Evolutionary conservation across 2,888 invertebrate genomes (phyloP), one percentile per base, ranked within the genome.

Genomic region (Boloria euphrosyne): DNA sequence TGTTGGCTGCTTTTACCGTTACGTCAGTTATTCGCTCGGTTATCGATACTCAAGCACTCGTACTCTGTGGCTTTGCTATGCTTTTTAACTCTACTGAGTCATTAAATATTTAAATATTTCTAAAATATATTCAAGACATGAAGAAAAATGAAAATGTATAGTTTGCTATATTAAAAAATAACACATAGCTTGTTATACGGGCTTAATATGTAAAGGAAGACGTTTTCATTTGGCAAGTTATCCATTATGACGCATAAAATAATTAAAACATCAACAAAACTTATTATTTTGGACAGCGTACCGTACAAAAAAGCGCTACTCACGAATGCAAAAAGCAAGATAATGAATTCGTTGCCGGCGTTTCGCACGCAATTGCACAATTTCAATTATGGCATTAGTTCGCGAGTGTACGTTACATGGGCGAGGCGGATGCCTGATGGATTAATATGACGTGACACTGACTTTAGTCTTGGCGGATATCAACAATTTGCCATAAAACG

Each of bases 331-430:
- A 86, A 38, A 86, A 88, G 80, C 80, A 77, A 79, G 76, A 83
- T 91, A 90, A 91, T 91, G 90, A 91, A 90, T 91, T 89, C 85
- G 86, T 85, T 75, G 84, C 80, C 80, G 83, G 81, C 81, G 85
- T 86, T 90, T 91, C 82, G 91, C 92, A 93, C 91, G 92, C 91
- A 90, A 92, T 92, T 92, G 91, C 92, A 92, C 91, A 90, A 90
- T 92, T 92, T 92, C 92, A 93, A 93, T 93, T 93, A 93, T 90
- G 87, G 82, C 87, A 92, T 92, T 92, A 92, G 87, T 86, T 83
- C 73, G 78, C 83, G 84, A 82, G 78, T 79, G 82, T 80, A 62
- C 66, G 66, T 78, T 70, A 69, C 70, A 68, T 74, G 76, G 77
- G 76, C 65, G 76, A 74, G 77, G 74, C 76, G 63, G 60, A 66